phyloP scores from a whole-genome alignment of 2,797 vertebrate genomes.

The Masticophis lateralis region DNA sequence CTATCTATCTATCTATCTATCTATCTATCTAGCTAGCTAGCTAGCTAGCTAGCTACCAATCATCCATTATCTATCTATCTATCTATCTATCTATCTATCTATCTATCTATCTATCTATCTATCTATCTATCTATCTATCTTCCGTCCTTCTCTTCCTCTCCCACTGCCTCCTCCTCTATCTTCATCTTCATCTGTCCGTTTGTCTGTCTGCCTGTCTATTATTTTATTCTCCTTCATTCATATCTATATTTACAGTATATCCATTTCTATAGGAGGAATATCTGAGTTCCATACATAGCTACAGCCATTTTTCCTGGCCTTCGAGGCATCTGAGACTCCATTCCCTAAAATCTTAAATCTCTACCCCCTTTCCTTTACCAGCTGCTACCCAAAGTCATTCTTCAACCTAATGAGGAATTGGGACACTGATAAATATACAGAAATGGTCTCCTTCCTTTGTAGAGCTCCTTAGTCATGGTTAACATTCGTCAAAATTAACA shows the following conservation, averaged over 20 bases:
- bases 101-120: too few relatives aligned
- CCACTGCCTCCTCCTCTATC: too few relatives aligned
- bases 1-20: too few relatives aligned
- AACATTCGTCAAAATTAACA: conserved; percentile 41
- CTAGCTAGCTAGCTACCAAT: too few relatives aligned
- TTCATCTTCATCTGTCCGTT: too few relatives aligned
- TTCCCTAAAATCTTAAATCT: not conserved
- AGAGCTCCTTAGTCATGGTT: not conserved
- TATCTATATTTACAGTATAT: not conserved
- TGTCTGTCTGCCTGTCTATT: too few relatives aligned
- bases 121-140: too few relatives aligned
- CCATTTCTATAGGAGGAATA: not conserved
- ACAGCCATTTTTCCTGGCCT: not conserved
- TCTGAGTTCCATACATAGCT: not conserved
- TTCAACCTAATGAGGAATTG: not conserved
- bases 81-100: too few relatives aligned
- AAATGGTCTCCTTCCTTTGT: not conserved
- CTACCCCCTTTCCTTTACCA: not conserved
- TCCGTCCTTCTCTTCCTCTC: too few relatives aligned
- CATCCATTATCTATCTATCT: too few relatives aligned
- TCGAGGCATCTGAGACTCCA: not conserved
- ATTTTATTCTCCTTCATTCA: too few relatives aligned
- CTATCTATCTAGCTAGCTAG: too few relatives aligned
- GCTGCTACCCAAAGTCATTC: not conserved
- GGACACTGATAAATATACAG: not conserved